These are phyloP conservation scores for Phyto melanocephala DNA, from an alignment of 2,888 invertebrate species.

Conservation along the genomic window DNA sequence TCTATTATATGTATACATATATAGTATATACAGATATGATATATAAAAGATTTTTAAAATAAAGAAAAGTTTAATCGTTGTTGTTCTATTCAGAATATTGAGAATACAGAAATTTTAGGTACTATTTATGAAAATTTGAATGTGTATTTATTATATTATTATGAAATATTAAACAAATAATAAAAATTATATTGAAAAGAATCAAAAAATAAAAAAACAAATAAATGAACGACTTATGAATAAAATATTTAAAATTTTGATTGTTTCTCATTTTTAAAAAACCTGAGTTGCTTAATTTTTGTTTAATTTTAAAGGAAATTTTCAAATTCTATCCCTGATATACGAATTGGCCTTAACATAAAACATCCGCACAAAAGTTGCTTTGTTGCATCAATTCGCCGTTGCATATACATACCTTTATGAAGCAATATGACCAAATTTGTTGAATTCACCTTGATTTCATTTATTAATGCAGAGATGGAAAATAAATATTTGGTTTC, in stretches of 20 bases:
- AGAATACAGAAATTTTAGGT: constrained; percentile 49
- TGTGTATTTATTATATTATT: constrained; percentile 59
- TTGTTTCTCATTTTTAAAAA: too few relatives aligned
- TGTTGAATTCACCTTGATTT: too few relatives aligned
- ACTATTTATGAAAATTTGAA: constrained; percentile 55
- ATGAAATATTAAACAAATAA: constrained; percentile 25
- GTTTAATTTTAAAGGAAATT: too few relatives aligned
- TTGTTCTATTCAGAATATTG: constrained; percentile 44
- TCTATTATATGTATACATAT: background rate
- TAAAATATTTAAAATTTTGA: background rate
- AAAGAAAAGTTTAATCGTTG: constrained; percentile 53
- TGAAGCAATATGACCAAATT: too few relatives aligned
- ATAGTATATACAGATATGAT: background rate
- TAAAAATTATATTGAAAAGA: constrained; percentile 37
- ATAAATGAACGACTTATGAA: background rate
- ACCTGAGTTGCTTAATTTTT: too few relatives aligned
- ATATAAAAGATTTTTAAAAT: background rate
- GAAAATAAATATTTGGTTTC: too few relatives aligned
- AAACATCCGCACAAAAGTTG: too few relatives aligned
- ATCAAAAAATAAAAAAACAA: background rate
- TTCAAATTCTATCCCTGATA: too few relatives aligned
- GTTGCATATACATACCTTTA: too few relatives aligned
- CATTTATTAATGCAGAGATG: too few relatives aligned
- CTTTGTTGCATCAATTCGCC: too few relatives aligned
- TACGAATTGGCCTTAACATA: too few relatives aligned